These are phyloP conservation scores for Apis dorsata DNA, from an alignment of 1,140 invertebrate species.

Conservation along the genomic window DNA sequence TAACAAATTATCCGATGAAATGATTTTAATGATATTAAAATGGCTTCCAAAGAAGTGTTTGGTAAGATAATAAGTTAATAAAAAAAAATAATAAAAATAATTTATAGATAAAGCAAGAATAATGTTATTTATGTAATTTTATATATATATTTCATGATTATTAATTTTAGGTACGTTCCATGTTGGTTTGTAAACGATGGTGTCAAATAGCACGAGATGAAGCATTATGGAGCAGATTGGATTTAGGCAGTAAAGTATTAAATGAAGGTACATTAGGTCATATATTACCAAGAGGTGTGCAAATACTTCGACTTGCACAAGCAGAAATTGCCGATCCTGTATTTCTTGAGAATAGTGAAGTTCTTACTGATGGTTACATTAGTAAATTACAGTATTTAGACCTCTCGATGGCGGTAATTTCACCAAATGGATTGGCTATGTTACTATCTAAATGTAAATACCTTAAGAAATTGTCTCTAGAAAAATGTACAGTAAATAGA, in stretches of 20 bases:
- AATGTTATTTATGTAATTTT: neutral
- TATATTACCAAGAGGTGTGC: constrained; percentile 86
- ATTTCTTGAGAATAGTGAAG: constrained; percentile 75
- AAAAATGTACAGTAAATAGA: constrained; percentile 85
- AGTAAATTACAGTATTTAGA: constrained; percentile 89
- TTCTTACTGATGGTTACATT: constrained; percentile 68
- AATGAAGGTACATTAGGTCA: constrained; percentile 84
- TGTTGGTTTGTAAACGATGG: constrained; percentile 83
- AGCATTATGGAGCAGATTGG: constrained; percentile 90
- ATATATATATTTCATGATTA: neutral
- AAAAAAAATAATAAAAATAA: neutral
- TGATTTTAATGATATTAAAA: constrained; percentile 90
- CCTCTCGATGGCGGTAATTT: constrained; percentile 88
- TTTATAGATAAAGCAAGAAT: neutral
- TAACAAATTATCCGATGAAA: constrained; percentile 88
- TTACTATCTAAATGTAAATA: constrained; percentile 85
- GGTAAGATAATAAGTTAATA: constrained; percentile 71
- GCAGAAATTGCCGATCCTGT: constrained; percentile 83
- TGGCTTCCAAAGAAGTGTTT: constrained; percentile 90
- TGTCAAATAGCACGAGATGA: constrained; percentile 89
- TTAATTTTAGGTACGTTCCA: constrained; percentile 72
- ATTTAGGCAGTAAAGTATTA: constrained; percentile 87
- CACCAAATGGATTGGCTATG: constrained; percentile 81
- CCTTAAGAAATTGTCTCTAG: constrained; percentile 91
- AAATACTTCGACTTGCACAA: constrained; percentile 88